Percentiles rank a stretch among this genome's conserved stretches.
phyloP scores from a whole-genome alignment of 2,888 invertebrate genomes.

The Lutraria lutraria region DNA sequence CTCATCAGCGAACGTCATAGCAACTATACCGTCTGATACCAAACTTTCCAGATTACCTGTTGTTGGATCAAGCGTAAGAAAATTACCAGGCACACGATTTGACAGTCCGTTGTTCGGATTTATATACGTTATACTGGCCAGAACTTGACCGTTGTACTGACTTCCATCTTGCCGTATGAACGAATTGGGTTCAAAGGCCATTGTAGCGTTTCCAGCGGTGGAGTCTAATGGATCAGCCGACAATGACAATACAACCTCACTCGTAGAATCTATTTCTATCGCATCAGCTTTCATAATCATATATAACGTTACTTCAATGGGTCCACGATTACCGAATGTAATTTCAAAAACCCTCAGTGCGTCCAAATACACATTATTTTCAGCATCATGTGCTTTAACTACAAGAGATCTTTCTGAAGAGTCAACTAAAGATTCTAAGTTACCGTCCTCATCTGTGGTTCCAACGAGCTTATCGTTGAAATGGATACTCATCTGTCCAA shows the following conservation, averaged over 20 bases:
- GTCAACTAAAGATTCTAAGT: background rate
- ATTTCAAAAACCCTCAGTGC: conserved; percentile 41
- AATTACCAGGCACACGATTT: conserved; percentile 19
- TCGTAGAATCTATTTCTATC: conserved; percentile 26
- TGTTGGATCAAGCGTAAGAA: background rate
- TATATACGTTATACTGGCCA: conserved; percentile 30
- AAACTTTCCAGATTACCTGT: background rate
- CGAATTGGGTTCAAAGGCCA: conserved; percentile 30
- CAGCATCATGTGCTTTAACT: background rate
- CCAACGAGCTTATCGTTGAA: background rate
- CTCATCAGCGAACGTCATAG: background rate
- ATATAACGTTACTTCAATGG: conserved; percentile 5
- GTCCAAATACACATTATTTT: background rate
- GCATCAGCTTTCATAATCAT: conserved; percentile 24
- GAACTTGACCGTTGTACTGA: conserved; percentile 8
- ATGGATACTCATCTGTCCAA: background rate
- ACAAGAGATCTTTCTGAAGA: background rate
- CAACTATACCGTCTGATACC: conserved; percentile 26
- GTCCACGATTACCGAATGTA: conserved; percentile 20
- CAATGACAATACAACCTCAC: background rate
- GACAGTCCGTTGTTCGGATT: background rate
- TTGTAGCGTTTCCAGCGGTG: background rate
- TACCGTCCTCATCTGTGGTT: conserved; percentile 14
- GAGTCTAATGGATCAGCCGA: background rate
- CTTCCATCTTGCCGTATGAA: background rate